Evolutionary conservation across 2,888 invertebrate species (phyloP).

Genomic region (Meteorus colon): DNA sequence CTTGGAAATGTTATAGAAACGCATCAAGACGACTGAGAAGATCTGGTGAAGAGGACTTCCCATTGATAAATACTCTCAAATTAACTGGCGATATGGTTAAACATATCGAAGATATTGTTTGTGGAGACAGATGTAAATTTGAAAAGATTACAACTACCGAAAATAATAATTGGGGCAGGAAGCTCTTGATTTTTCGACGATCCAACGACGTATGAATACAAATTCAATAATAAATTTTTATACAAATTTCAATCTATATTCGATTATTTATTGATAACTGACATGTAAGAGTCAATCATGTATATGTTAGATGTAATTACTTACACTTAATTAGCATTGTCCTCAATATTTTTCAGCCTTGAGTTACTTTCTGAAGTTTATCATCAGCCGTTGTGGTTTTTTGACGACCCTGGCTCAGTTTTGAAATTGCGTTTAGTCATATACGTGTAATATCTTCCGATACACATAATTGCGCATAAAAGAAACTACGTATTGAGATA

Average conservation of each 20-base stretch:
- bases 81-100: constrained; percentile 78
- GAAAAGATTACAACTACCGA: constrained; percentile 77
- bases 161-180: constrained; percentile 82
- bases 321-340: constrained; percentile 23
- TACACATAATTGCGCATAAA: constrained; percentile 18
- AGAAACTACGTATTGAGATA: background rate
- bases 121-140: constrained; percentile 71
- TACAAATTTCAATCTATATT: background rate
- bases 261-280: background rate
- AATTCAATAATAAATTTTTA: background rate
- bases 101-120: constrained; percentile 78
- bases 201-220: background rate
- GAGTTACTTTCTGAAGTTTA: constrained; percentile 27
- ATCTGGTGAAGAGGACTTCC: constrained; percentile 77
- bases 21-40: constrained; percentile 83
- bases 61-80: constrained; percentile 77
- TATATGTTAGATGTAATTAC: background rate
- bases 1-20: constrained; percentile 88
- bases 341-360: constrained; percentile 31
- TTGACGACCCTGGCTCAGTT: constrained; percentile 23
- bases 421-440: constrained; percentile 10
- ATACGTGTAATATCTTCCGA: constrained; percentile 2
- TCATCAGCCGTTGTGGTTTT: constrained; percentile 14
- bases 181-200: constrained; percentile 78
- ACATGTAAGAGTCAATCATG: background rate